phyloP scores from a whole-genome alignment of 2,113 vertebrate genomes.

The Harpagus bidentatus region DNA sequence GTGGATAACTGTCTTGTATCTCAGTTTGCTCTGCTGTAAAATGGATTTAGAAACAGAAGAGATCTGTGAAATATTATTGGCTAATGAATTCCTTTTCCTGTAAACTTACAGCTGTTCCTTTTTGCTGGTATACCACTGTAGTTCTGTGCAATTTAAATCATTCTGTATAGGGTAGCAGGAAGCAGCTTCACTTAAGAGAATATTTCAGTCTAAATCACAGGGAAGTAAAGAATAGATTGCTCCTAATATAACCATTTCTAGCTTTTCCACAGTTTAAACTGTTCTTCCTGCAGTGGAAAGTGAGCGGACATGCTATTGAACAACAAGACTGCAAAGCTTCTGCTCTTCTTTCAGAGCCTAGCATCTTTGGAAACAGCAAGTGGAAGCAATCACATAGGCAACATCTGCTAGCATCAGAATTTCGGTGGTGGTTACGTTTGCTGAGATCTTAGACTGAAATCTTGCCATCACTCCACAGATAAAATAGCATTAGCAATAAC shows the following conservation, averaged over 20 bases:
- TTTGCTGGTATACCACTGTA: background rate
- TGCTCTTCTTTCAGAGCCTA: background rate
- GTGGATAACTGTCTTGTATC: background rate
- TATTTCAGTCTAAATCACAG: background rate
- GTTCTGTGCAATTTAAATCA: background rate
- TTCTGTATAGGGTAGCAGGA: background rate
- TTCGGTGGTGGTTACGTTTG: background rate
- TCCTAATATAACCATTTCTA: background rate
- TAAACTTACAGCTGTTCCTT: background rate
- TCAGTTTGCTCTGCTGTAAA: background rate
- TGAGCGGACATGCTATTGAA: background rate
- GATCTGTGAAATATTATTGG: background rate
- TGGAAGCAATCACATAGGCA: background rate
- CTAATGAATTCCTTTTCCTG: background rate
- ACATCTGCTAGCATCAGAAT: background rate
- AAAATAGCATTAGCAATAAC: background rate
- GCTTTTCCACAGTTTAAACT: background rate
- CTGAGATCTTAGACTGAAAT: background rate
- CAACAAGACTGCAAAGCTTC: background rate
- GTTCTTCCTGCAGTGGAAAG: background rate
- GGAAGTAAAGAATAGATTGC: background rate
- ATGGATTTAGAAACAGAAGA: background rate
- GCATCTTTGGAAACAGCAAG: background rate
- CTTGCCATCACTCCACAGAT: conserved; percentile 13
- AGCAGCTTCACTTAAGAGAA: background rate